Evolutionary conservation across 1,140 invertebrate species (phyloP).

Genomic region (Drosophila willistoni): DNA sequence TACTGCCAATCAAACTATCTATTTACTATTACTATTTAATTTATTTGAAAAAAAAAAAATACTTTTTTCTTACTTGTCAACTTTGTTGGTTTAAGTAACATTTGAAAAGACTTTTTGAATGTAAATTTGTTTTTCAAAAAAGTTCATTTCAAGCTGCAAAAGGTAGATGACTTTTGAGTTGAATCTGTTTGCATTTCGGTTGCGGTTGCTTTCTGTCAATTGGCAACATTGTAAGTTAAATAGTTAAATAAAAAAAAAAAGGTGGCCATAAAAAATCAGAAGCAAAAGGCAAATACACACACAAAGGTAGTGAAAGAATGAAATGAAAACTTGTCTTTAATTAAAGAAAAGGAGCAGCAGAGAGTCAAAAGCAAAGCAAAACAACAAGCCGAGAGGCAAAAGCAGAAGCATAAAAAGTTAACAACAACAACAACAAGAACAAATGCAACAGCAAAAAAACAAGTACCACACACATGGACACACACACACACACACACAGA

Average conservation of each 20-base stretch:
- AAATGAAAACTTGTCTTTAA: constrained; percentile 79
- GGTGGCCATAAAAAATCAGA: constrained; percentile 22
- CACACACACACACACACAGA: not conserved
- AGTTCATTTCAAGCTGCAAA: not conserved
- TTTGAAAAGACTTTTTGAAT: too few relatives aligned
- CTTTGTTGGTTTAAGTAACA: too few relatives aligned
- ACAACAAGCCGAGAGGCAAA: constrained; percentile 28
- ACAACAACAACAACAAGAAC: constrained; percentile 47
- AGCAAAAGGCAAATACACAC: constrained; percentile 16
- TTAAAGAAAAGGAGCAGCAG: constrained; percentile 68
- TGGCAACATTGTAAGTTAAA: constrained; percentile 47
- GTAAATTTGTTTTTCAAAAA: too few relatives aligned
- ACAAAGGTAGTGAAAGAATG: constrained; percentile 50
- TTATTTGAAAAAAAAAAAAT: too few relatives aligned
- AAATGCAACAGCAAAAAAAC: constrained; percentile 47
- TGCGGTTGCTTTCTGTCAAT: constrained; percentile 15
- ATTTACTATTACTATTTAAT: too few relatives aligned
- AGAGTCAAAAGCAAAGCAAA: constrained; percentile 35
- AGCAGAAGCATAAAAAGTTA: constrained; percentile 50
- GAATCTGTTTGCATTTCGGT: not conserved
- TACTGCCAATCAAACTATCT: too few relatives aligned
- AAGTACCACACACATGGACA: constrained; percentile 40
- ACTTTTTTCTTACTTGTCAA: too few relatives aligned
- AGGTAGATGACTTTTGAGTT: constrained; percentile 1
- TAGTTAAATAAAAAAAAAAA: constrained; percentile 14